Evolutionary conservation across 2,797 vertebrate species (phyloP).

Genomic region (Diceros bicornis): DNA sequence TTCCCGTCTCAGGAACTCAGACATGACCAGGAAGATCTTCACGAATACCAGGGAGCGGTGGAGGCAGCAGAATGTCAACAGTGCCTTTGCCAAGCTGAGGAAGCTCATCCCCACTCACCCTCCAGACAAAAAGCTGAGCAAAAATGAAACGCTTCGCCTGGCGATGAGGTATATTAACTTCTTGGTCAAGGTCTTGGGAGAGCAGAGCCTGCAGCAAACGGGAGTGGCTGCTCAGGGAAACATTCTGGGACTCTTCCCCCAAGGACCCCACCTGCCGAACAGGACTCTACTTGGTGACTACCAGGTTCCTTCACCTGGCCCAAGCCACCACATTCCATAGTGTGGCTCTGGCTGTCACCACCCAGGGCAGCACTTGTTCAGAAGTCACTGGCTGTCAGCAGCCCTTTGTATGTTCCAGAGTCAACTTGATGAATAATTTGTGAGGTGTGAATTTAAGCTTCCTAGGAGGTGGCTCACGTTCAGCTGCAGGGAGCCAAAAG

Average conservation of each 20-base stretch:
- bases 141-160: conserved; percentile 97
- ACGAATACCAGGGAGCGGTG: conserved; percentile 97
- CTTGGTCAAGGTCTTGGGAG: conserved; percentile 95
- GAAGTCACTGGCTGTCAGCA: background rate
- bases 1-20: conserved; percentile 58
- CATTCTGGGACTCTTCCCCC: conserved; percentile 89
- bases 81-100: conserved; percentile 96
- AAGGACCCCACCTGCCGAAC: conserved; percentile 84
- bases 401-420: background rate
- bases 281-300: conserved; percentile 91
- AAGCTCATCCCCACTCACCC: conserved; percentile 99
- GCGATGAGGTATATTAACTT: conserved; percentile 99
- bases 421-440: background rate
- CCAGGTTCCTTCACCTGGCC: conserved; percentile 91
- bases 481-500: background rate
- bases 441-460: background rate
- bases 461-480: background rate
- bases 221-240: conserved; percentile 83
- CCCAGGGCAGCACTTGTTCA: background rate
- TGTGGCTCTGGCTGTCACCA: conserved; percentile 85
- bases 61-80: conserved; percentile 99
- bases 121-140: conserved; percentile 99
- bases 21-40: conserved; percentile 98
- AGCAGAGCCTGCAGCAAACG: conserved; percentile 92
- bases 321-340: conserved; percentile 91